A percentile compares a stretch with the other conserved stretches of the same genome.
These are phyloP conservation scores for Ophiothrix spiculata DNA, from an alignment of 35 echinoderm and acorn worm species.

Conservation along the genomic window DNA sequence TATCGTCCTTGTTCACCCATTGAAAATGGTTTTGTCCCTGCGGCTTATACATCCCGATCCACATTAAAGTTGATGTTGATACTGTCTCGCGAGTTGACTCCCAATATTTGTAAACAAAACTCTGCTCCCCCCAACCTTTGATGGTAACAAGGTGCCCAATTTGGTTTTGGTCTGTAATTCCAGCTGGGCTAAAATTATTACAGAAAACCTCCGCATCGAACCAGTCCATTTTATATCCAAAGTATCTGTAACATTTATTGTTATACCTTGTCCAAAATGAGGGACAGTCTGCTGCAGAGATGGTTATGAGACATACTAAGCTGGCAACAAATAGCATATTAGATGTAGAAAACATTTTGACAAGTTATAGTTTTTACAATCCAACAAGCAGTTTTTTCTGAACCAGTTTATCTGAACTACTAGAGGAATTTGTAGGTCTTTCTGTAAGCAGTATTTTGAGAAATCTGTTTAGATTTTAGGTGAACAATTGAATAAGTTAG, in stretches of 20 bases:
- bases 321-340: neutral
- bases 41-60: slow-evolving; percentile 21
- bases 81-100: neutral
- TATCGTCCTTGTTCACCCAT: slow-evolving; percentile 14
- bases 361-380: neutral
- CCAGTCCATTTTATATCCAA: slow-evolving; percentile 13
- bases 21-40: neutral
- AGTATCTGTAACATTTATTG: slow-evolving; percentile 27
- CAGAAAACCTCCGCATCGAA: slow-evolving; percentile 13
- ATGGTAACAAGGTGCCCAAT: slow-evolving; percentile 17
- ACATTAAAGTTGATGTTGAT: neutral
- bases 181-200: slow-evolving; percentile 4
- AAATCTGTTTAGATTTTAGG: no score
- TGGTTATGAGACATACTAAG: neutral
- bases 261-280: slow-evolving; percentile 18
- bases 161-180: neutral
- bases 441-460: neutral
- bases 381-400: neutral
- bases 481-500: neutral
- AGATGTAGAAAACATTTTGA: neutral
- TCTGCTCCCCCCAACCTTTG: slow-evolving; percentile 2
- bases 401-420: neutral
- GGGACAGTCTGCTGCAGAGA: slow-evolving; percentile 7
- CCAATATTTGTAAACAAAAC: slow-evolving; percentile 19
- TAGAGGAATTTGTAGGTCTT: neutral